phyloP scores from a whole-genome alignment of 2,797 vertebrate genomes.

The Psittacula derbiana region DNA sequence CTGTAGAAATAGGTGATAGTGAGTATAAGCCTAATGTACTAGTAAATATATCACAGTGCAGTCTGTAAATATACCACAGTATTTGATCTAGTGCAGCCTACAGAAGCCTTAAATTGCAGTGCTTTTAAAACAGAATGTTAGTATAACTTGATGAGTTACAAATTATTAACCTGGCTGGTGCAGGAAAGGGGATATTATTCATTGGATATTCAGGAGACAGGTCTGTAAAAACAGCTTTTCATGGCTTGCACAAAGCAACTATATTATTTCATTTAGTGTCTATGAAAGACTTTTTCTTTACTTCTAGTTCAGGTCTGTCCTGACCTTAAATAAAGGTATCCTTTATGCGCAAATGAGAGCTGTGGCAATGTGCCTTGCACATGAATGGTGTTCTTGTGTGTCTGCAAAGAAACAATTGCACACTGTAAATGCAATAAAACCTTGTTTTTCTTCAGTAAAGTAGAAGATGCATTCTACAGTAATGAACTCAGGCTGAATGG shows the following conservation, averaged over 20 bases:
- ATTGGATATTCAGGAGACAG: background rate
- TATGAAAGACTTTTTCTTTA: background rate
- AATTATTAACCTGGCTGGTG: background rate
- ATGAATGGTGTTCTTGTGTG: background rate
- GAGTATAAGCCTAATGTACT: background rate
- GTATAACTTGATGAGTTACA: background rate
- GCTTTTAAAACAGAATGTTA: background rate
- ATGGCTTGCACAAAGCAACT: background rate
- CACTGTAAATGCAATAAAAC: conserved; percentile 40
- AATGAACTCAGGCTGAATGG: conserved; percentile 91
- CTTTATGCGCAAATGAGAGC: background rate
- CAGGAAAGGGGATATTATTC: background rate
- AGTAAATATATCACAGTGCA: background rate
- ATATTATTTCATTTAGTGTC: background rate
- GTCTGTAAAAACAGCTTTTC: background rate
- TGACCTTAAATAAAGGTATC: background rate
- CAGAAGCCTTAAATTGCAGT: background rate
- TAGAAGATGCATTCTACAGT: conserved; percentile 93
- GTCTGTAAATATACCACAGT: background rate
- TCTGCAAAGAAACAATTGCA: background rate
- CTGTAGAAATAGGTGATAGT: background rate
- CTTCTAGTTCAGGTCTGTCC: background rate
- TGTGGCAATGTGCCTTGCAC: background rate
- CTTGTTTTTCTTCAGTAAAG: conserved; percentile 82
- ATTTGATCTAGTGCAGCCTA: background rate